A percentile compares a stretch with the other conserved stretches of the same genome.
phyloP scores from a whole-genome alignment of 1,140 invertebrate species.

The Drosophila nigromelanica region DNA sequence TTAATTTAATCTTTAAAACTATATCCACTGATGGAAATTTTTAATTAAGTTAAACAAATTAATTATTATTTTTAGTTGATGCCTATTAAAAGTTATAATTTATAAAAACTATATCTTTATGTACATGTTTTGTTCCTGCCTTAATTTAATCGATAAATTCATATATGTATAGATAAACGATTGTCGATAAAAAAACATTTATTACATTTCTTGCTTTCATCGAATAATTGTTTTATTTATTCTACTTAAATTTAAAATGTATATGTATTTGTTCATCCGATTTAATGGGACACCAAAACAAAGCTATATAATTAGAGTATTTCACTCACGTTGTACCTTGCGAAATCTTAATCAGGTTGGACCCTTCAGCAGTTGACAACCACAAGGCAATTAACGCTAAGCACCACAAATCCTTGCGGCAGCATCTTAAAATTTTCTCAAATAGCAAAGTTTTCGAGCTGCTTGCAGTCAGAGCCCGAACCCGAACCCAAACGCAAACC shows the following conservation, averaged over 20 bases:
- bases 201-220: neutral
- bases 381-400: slow-evolving; percentile 80
- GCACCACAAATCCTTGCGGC: slow-evolving; percentile 74
- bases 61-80: no score
- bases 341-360: slow-evolving; percentile 2
- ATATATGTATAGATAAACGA: no score
- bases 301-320: neutral
- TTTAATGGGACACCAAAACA: neutral
- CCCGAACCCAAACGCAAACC: neutral
- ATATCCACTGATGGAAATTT: no score
- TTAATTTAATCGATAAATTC: no score
- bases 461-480: slow-evolving; percentile 4
- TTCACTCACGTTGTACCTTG: slow-evolving; percentile 3
- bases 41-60: no score
- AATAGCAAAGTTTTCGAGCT: slow-evolving; percentile 58
- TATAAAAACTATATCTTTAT: no score
- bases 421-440: slow-evolving; percentile 67
- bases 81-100: no score
- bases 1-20: no score
- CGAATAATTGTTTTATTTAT: neutral
- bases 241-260: neutral
- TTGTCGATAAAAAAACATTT: no score
- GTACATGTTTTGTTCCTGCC: no score
- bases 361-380: slow-evolving; percentile 58
- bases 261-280: neutral